These are phyloP conservation scores for Dryoscopus gambensis DNA, from an alignment of 2,113 vertebrate genomes.

Conservation along the genomic window DNA sequence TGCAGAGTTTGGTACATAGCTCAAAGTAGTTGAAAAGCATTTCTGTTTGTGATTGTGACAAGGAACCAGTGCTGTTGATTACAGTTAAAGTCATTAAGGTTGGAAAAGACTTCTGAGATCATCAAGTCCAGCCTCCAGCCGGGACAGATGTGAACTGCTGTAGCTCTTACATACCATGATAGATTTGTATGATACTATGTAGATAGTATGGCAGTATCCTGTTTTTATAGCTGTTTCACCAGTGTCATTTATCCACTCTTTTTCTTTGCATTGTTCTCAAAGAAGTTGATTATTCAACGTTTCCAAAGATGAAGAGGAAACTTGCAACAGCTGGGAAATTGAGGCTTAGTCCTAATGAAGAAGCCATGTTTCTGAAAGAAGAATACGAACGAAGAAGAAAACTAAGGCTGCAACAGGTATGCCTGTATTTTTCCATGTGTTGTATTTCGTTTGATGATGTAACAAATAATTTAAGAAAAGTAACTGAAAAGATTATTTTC, in stretches of 20 bases:
- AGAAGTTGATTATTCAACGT: not conserved
- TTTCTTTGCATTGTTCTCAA: not conserved
- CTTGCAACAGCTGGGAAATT: constrained; percentile 61
- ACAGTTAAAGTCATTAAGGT: not conserved
- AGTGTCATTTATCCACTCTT: not conserved
- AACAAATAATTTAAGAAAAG: not conserved
- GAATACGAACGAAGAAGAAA: constrained; percentile 88
- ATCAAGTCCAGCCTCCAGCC: fast-evolving
- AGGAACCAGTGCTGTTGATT: not conserved
- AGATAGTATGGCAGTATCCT: not conserved
- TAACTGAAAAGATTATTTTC: not conserved
- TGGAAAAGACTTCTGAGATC: not conserved
- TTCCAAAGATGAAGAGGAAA: constrained; percentile 82
- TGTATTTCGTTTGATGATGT: not conserved
- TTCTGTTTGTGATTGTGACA: not conserved
- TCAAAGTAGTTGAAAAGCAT: not conserved
- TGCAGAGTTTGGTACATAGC: not conserved
- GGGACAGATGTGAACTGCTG: fast-evolving
- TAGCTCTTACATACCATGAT: not conserved
- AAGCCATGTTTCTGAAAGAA: constrained; percentile 83
- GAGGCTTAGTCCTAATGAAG: constrained; percentile 90
- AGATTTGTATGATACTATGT: too few relatives aligned
- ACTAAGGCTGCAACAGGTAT: constrained; percentile 89
- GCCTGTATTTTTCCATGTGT: not conserved
- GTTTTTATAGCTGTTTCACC: not conserved